Evolutionary conservation across 1,140 invertebrate genomes (phyloP).

Genomic region (Leptonema lineaticorne): DNA sequence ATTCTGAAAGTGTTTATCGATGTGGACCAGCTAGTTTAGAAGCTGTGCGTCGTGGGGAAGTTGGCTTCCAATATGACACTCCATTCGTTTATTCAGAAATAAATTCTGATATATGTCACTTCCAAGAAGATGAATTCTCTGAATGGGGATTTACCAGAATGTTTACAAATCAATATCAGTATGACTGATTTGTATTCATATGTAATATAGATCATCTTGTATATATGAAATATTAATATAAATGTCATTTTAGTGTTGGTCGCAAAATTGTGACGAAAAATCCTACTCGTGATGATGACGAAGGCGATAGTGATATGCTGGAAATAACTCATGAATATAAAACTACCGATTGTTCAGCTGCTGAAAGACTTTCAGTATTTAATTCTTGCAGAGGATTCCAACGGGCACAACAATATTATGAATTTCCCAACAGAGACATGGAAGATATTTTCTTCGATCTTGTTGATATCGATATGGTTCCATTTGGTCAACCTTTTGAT

Average conservation of each 20-base stretch:
- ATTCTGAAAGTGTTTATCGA: constrained; percentile 64
- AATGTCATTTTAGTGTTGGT: constrained; percentile 62
- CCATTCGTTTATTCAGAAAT: constrained; percentile 78
- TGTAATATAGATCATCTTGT: background rate
- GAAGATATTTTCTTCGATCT: constrained; percentile 70
- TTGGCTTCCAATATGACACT: constrained; percentile 73
- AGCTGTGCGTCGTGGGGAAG: constrained; percentile 72
- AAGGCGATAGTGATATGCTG: constrained; percentile 64
- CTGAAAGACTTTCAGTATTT: constrained; percentile 64
- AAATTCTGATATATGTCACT: constrained; percentile 74
- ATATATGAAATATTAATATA: background rate
- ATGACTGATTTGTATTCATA: constrained; percentile 44
- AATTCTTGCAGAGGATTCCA: constrained; percentile 64
- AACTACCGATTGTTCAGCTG: constrained; percentile 63
- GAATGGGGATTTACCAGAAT: constrained; percentile 66
- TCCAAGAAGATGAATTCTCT: constrained; percentile 64
- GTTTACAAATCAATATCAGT: constrained; percentile 66
- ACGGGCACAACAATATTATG: constrained; percentile 61
- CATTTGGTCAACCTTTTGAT: constrained; percentile 66
- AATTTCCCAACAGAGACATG: constrained; percentile 55
- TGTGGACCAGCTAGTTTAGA: constrained; percentile 72
- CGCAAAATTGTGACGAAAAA: constrained; percentile 73
- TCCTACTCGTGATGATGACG: constrained; percentile 60
- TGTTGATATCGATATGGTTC: constrained; percentile 66
- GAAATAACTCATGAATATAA: constrained; percentile 74